Conservation (phyloP, 2,113 vertebrate species). For the Leptocoma aspasia region DNA sequence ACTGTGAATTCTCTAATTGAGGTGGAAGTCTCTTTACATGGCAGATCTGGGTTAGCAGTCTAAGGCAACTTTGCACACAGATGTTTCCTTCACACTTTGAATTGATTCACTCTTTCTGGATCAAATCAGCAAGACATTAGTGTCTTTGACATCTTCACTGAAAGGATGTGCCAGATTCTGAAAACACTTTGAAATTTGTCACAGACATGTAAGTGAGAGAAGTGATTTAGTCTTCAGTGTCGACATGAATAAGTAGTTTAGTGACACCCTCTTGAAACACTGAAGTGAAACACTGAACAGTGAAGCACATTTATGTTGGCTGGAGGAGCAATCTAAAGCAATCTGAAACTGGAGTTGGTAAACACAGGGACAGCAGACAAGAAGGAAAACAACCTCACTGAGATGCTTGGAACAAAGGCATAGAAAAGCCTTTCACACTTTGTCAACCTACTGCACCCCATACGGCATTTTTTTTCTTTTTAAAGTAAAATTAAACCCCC, state of each 20-base stretch:
- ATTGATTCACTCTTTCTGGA: slow-evolving; percentile 26
- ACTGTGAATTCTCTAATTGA: neutral
- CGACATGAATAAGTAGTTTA: slow-evolving; percentile 24
- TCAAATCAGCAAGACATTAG: slow-evolving; percentile 32
- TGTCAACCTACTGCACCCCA: neutral
- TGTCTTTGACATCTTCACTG: slow-evolving; percentile 2
- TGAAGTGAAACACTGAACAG: neutral
- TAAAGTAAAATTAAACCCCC: accelerated
- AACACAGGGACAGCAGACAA: neutral
- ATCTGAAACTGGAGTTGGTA: neutral
- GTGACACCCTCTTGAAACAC: slow-evolving; percentile 17
- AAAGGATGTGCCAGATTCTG: slow-evolving; percentile 5
- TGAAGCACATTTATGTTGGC: neutral
- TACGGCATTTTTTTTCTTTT: neutral
- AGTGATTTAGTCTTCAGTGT: slow-evolving; percentile 33
- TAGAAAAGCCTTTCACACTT: neutral
- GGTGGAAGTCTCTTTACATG: neutral
- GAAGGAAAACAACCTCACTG: neutral
- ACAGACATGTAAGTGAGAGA: slow-evolving; percentile 12
- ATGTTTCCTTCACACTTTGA: neutral
- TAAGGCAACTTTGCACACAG: neutral
- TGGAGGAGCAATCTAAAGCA: neutral
- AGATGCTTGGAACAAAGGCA: neutral
- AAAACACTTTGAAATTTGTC: slow-evolving; percentile 22
- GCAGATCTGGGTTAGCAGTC: neutral